Evolutionary conservation across 2,888 invertebrate genomes (phyloP), one percentile per base, ranked within the genome.

Genomic region (Chloroclystis v-ata): DNA sequence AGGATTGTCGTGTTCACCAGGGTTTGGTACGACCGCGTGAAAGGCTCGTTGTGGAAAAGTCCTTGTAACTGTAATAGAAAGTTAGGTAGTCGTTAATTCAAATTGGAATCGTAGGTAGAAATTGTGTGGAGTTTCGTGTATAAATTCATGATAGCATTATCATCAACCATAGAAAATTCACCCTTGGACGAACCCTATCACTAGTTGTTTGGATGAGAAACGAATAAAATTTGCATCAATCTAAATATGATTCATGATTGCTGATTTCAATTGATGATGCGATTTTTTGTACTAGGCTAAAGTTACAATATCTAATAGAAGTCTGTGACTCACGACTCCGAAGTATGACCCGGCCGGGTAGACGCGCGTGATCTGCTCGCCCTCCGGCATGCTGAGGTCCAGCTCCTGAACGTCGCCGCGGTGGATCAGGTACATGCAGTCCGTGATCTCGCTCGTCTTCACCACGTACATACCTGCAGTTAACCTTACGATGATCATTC

Each of bases 341-440:
- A 84, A 82, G 51, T 57, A 70, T 1, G 78, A 68, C 5, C 74
- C 74, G 1, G 65, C 50, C 0, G 60, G 59, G 43, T 70, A 79
- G 4, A 65, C 54, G 16, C 63, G 63, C 1, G 49, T 46, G 26
- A 46, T 49, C 9, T 49, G 56, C 1, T 29, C 29, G 6, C 29
- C 29, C 8, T 29, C 12, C 7, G 29, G 29, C 29, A 29, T 29
- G 29, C 2, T 12, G 29, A 8, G 29, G 8, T 29, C 29, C 29
- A 29, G 8, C 29, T 29, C 29, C 12, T 60, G 41, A 1, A 84
- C 76, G 1, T 67, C 59, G 0, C 83, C 83, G 1, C 65, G 65
- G 50, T 84, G 82, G 9, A 84, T 72, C 16, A 84, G 49, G 51
- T 82, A 84, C 80, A 84, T 80, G 1, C 76, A 63, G 45, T 82